Evolutionary conservation across 2,113 vertebrate species (phyloP).

Genomic region (Chaetorhynchus papuensis): DNA sequence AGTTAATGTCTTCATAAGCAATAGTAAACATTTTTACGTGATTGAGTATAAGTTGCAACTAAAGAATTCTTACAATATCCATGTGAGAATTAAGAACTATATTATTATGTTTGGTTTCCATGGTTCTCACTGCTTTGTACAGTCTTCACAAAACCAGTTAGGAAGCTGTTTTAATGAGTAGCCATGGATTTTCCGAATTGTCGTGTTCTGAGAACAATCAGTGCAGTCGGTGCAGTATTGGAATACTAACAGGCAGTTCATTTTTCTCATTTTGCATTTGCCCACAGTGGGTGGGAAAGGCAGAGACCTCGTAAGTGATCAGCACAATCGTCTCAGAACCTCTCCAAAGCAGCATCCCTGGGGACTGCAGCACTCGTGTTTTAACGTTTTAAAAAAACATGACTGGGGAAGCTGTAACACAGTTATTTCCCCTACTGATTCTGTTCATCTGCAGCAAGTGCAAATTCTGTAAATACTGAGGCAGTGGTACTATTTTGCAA

Average conservation of each 20-base stretch:
- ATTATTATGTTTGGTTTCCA: background rate
- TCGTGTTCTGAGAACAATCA: background rate
- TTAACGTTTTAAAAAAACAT: background rate
- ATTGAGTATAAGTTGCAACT: background rate
- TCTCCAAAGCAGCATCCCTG: background rate
- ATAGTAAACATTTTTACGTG: background rate
- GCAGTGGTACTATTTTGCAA: background rate
- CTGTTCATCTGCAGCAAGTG: background rate
- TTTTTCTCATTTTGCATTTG: background rate
- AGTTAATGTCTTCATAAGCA: background rate
- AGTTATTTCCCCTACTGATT: background rate
- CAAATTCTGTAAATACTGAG: background rate
- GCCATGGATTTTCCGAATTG: background rate
- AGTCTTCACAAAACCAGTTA: background rate
- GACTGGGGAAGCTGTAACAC: background rate
- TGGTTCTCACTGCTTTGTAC: background rate
- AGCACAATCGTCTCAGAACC: background rate
- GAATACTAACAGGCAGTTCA: background rate
- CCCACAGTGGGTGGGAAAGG: background rate
- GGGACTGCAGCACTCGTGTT: background rate
- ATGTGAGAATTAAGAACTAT: background rate
- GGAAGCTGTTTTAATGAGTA: background rate
- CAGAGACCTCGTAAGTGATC: background rate
- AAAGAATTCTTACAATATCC: background rate
- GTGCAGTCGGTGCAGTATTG: background rate